These are phyloP conservation scores for Crenichthys baileyi DNA, from an alignment of 2,797 vertebrate genomes.

Conservation along the genomic window DNA sequence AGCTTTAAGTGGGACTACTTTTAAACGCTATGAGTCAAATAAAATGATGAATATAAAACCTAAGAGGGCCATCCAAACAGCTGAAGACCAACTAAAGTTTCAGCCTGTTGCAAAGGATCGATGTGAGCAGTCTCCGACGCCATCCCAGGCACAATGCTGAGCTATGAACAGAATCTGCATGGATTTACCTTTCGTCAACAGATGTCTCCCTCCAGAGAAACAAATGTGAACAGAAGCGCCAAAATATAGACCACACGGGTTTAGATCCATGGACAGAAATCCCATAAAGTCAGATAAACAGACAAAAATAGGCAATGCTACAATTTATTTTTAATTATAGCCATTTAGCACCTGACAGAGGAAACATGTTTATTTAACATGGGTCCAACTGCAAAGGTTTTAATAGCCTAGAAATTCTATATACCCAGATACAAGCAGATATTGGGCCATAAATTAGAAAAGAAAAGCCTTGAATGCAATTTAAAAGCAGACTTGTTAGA, in stretches of 20 bases:
- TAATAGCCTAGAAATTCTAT: slow-evolving; percentile 6
- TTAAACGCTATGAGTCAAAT: neutral
- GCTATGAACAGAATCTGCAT: slow-evolving; percentile 1
- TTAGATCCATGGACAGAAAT: neutral
- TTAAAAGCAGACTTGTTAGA: slow-evolving; percentile 2
- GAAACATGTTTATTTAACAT: neutral
- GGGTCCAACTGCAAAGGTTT: neutral
- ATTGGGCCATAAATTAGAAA: neutral
- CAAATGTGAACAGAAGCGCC: neutral
- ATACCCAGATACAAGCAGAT: neutral
- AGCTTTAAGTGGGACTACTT: neutral
- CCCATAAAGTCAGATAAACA: neutral
- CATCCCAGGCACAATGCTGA: neutral
- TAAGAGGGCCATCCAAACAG: neutral
- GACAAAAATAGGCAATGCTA: neutral
- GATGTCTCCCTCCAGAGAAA: neutral
- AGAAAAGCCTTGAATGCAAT: neutral
- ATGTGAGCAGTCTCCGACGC: neutral
- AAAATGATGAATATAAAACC: neutral
- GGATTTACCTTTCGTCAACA: neutral
- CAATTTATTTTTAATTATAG: slow-evolving; percentile 2
- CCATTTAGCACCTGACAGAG: neutral
- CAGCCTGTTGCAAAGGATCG: neutral
- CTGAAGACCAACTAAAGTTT: neutral
- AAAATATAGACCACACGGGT: neutral